Conservation (phyloP, 64 coral and sea anemone species). For the Stichodactyla helianthus region DNA sequence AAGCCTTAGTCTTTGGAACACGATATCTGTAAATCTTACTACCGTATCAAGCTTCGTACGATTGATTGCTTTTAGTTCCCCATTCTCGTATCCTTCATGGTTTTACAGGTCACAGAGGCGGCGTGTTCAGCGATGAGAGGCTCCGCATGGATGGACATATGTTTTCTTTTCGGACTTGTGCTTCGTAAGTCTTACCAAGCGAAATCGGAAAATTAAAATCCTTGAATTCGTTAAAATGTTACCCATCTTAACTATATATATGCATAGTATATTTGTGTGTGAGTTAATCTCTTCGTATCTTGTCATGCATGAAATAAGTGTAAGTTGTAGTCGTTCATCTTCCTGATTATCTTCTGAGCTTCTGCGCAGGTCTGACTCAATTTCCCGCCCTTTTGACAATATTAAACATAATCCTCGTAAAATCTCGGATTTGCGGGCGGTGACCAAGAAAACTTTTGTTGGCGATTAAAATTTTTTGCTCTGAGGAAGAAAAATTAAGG, state of each 20-base stretch:
- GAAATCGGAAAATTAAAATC: not conserved
- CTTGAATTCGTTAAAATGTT: not conserved
- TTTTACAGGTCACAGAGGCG: not conserved
- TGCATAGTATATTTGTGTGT: too few species aligned
- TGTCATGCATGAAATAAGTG: too few species aligned
- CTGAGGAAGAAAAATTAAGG: too few species aligned
- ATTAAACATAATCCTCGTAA: too few species aligned
- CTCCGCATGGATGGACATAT: constrained; percentile 9
- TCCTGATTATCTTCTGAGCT: too few species aligned
- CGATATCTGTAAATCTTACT: not conserved
- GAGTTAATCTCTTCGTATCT: too few species aligned
- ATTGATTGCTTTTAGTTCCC: not conserved
- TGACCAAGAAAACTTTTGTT: too few species aligned
- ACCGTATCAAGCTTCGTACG: not conserved
- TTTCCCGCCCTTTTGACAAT: too few species aligned
- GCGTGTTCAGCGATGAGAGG: not conserved
- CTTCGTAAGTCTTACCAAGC: constrained; percentile 4
- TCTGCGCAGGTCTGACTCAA: too few species aligned
- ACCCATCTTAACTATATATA: not conserved
- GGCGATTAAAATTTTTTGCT: too few species aligned
- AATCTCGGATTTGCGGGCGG: too few species aligned
- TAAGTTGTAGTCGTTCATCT: too few species aligned
- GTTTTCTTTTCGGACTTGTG: constrained; percentile 7
- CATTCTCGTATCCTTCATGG: not conserved
- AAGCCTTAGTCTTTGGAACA: not conserved